Conservation (phyloP, 2,888 invertebrate genomes). For the Calameuta filiformis region DNA sequence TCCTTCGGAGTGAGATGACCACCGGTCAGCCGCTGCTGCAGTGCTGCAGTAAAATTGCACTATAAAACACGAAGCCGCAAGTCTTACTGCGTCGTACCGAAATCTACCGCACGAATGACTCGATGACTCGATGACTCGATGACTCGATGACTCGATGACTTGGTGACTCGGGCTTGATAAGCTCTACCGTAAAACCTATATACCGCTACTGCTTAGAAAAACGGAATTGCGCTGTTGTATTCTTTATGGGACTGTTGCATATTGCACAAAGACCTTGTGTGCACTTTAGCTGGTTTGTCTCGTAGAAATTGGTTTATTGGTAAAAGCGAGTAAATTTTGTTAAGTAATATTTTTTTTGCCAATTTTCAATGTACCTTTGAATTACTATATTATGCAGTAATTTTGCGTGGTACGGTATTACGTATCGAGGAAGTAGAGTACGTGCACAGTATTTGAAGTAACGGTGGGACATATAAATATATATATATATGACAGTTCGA, state of each 20-base stretch:
- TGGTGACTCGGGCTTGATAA: neutral
- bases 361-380: neutral
- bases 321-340: neutral
- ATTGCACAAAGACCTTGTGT: neutral
- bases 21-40: constrained; percentile 43
- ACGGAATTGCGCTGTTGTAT: neutral
- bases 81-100: constrained; percentile 21
- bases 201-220: neutral
- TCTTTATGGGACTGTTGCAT: neutral
- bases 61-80: constrained; percentile 31
- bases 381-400: neutral
- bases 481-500: neutral
- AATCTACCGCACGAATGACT: constrained; percentile 28
- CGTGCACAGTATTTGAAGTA: neutral
- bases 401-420: neutral
- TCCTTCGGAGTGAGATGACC: constrained; percentile 22
- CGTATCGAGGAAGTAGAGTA: neutral
- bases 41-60: constrained; percentile 43
- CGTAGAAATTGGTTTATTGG: neutral
- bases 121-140: neutral
- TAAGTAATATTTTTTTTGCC: neutral
- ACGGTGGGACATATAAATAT: neutral
- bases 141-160: neutral
- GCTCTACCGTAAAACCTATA: neutral
- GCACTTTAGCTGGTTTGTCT: neutral